These are phyloP conservation scores for Eutolmus rufibarbis DNA, from an alignment of 2,888 invertebrate species.

Conservation along the genomic window DNA sequence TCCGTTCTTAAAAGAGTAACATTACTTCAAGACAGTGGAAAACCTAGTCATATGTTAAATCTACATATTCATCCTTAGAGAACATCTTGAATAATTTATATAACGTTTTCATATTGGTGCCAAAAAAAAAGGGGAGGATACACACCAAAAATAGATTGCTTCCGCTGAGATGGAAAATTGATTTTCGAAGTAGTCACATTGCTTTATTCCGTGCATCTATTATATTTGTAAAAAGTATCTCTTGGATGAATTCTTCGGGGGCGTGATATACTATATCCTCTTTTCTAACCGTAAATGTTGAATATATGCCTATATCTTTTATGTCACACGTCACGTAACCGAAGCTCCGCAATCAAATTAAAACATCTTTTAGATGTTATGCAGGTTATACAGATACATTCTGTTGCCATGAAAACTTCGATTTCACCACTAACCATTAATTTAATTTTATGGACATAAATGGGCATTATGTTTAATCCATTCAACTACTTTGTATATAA, in stretches of 20 bases:
- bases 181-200: neutral
- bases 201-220: neutral
- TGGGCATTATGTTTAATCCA: neutral
- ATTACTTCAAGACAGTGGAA: neutral
- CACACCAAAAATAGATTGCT: neutral
- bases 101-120: neutral
- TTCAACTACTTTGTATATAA: neutral
- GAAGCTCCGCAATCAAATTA: neutral
- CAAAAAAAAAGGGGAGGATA: neutral
- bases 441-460: neutral
- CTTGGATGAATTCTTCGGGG: neutral
- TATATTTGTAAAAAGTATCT: neutral
- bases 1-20: neutral
- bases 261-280: neutral
- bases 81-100: constrained; percentile 8
- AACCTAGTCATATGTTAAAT: neutral
- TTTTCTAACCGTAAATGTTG: neutral
- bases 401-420: neutral
- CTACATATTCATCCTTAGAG: neutral
- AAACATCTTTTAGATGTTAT: neutral
- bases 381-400: neutral
- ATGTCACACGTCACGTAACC: neutral
- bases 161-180: neutral
- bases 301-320: neutral
- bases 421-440: neutral